Base-by-base conservation (phyloP, 2,113 vertebrate genomes). In the Varanus komodoensis region DNA sequence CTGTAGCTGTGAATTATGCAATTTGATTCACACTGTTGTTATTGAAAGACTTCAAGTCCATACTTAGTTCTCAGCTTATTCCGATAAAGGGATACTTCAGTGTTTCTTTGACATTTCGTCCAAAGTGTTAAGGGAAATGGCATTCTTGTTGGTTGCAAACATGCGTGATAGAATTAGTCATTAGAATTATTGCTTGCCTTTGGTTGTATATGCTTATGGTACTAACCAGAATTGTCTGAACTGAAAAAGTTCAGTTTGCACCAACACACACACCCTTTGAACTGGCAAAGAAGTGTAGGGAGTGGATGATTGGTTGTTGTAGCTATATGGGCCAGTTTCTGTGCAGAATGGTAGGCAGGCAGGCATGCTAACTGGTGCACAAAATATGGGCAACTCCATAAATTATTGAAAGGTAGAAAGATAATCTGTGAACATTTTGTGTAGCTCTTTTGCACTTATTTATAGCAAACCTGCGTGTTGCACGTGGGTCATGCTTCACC, bases 81-180 rank as follows among this genome's bases (percentile, higher is more conserved):
- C 86, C 87, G 82, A 91, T 84, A 87, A 89, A 91, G 90, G 73
- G 29, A 1, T 88, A 92, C 86, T 64, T 93, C 17, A 8, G 32
- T 92, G 38, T 73, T 92, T 32, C 73, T 27, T 80, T 48, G 15
- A 38, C 86, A 73, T 80, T 69, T 83, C 88, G 52, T 95, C 92
- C 89, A 23, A 89, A 93, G n/a, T 71, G 77, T 95, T 93, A 86
- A 93, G 27, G 67, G 77, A 44, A 79, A 74, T n/a, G 15, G 0
- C 88, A 74, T 88, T 88, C 71, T 82, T 67, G 91, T 57, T 80
- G 61, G 74, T 84, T 50, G 2, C 83, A 27, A 0, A 21, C 64
- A 7, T 34, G 44, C 34, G 0, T 75, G 12, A 15, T 9, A 67
- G 4, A 71, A 71, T 86, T 69, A 82, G 86, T 3, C 1, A 0